phyloP scores from a whole-genome alignment of 1,140 invertebrate genomes.

The Halesus radiatus region DNA sequence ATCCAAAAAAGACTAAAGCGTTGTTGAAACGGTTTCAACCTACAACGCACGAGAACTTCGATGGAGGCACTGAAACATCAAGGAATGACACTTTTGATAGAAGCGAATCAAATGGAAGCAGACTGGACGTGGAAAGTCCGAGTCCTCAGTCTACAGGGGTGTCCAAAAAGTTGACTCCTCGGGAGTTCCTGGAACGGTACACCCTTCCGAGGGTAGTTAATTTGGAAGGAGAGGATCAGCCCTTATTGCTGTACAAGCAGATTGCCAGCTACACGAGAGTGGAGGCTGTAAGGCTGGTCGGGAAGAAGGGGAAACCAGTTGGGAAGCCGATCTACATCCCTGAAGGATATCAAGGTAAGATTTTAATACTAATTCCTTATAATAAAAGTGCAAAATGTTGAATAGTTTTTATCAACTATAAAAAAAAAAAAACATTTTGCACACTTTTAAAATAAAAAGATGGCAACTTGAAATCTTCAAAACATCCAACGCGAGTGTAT shows the following conservation, averaged over 20 bases:
- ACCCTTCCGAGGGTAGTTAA: constrained; percentile 71
- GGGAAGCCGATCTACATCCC: constrained; percentile 71
- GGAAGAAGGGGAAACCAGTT: constrained; percentile 71
- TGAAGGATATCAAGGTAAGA: constrained; percentile 73
- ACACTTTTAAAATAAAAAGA: too few species aligned
- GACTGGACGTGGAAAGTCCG: constrained; percentile 37
- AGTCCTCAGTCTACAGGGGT: constrained; percentile 41
- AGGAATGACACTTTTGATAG: constrained; percentile 48
- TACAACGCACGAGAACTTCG: constrained; percentile 39
- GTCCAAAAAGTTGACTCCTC: constrained; percentile 62
- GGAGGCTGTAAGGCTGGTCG: constrained; percentile 69
- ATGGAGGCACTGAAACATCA: constrained; percentile 16
- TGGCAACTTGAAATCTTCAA: too few species aligned
- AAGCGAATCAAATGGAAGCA: constrained; percentile 51
- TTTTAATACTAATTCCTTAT: not conserved
- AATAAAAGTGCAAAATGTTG: too few species aligned
- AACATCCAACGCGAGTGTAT: too few species aligned
- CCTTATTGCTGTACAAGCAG: constrained; percentile 70
- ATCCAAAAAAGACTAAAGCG: constrained; percentile 65
- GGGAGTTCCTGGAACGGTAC: constrained; percentile 72
- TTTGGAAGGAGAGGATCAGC: constrained; percentile 68
- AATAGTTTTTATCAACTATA: too few species aligned
- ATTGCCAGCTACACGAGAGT: constrained; percentile 71
- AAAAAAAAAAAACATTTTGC: too few species aligned
- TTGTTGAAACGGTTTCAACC: constrained; percentile 57